Base-by-base conservation (phyloP, 2,888 invertebrate genomes). In the Gastrophysa polygoni region DNA sequence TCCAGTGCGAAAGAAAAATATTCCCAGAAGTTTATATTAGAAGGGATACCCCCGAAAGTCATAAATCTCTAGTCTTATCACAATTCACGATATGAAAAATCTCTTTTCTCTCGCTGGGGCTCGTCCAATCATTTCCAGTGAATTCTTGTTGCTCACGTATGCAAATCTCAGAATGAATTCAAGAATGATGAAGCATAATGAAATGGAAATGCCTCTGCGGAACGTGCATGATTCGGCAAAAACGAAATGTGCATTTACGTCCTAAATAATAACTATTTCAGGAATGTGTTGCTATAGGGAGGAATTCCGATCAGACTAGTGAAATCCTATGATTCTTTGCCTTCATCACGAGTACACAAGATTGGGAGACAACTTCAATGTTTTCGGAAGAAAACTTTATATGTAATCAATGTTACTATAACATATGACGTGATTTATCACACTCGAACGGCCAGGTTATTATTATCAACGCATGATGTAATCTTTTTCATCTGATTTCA, bases 31-130 rank as follows among this genome's bases (percentile, higher is more conserved):
- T 68, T 68, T 64, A 63, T 66, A 66, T 68, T 68, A 66, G 66
- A 66, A 64, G 58, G 60, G 44, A 49, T 38, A 38, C 34, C 58
- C 52, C 59, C 50, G 59, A 59, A 50, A 57, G 66, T 59, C 66
- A 68, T 68, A 68, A 68, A 66, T 68, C 68, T 68, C 59, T 47
- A 59, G 54, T 61, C 62, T 64, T 68, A 68, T 66, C 68, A 66
- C 68, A 68, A 64, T 68, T 68, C 63, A 64, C 64, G 61, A 68
- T 68, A 68, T 68, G 66, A 68, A 66, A 66, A 68, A 66, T 66
- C 64, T 66, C 64, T 54, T 52, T 29, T 59, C 59, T 58, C 49
- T 55, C 63, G 51, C 29, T 20, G 51, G 63, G 56, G 59, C 44
- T 63, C 67, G 52, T 63, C 64, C 68, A 65, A 68, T 68, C 67